Conservation (phyloP, 1,140 invertebrate genomes). For the Hypsibius dujardini region DNA sequence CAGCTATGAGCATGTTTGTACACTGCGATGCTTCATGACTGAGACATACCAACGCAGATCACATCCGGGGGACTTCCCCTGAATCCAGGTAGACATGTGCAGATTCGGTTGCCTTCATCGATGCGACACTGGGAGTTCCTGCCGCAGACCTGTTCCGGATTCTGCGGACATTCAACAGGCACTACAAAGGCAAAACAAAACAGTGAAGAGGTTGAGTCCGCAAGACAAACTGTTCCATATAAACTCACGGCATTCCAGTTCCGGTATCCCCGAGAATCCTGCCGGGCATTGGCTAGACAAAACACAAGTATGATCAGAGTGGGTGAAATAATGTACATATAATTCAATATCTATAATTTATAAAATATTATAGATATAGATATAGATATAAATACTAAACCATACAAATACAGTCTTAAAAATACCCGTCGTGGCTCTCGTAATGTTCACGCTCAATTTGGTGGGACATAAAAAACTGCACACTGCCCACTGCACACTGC, state of each 20-base stretch:
- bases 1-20: no score
- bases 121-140: neutral
- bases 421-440: no score
- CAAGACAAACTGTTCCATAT: neutral
- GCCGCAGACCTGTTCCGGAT: neutral
- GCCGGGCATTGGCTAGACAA: slow-evolving; percentile 18
- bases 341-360: no score
- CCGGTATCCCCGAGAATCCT: slow-evolving; percentile 16
- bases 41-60: slow-evolving; percentile 44
- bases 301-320: no score
- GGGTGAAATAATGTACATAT: no score
- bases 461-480: no score
- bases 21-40: no score
- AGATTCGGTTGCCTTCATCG: slow-evolving; percentile 30
- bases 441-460: no score
- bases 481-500: no score
- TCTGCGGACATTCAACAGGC: neutral
- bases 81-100: slow-evolving; percentile 56
- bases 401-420: no score
- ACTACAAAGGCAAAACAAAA: slow-evolving; percentile 20
- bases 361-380: no score
- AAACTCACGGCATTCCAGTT: slow-evolving; percentile 17
- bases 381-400: no score
- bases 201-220: slow-evolving; percentile 14
- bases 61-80: slow-evolving; percentile 47